phyloP scores from a whole-genome alignment of 2,113 vertebrate species.

The Sinocyclocheilus rhinocerous region DNA sequence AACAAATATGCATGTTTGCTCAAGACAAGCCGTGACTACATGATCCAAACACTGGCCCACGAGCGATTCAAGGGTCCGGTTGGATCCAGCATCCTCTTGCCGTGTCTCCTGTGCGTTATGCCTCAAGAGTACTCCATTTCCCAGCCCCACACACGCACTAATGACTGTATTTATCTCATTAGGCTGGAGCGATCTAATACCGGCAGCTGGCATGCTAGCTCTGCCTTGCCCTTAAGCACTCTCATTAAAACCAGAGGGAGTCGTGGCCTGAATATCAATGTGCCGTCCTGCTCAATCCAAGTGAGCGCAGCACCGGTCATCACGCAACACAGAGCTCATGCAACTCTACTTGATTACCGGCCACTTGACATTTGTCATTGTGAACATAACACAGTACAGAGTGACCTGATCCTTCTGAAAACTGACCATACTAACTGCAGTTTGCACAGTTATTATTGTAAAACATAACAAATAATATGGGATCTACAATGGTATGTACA shows the following conservation, averaged over 20 bases:
- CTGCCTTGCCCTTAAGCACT: conserved; percentile 45
- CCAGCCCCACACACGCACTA: conserved; percentile 56
- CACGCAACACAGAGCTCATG: neutral
- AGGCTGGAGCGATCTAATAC: conserved; percentile 56
- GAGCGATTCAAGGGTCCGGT: neutral
- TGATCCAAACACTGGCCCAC: conserved; percentile 4
- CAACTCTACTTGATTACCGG: neutral
- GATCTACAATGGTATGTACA: too few relatives aligned
- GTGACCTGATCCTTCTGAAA: neutral
- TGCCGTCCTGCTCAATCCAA: neutral
- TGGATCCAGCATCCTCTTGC: neutral
- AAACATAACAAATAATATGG: neutral
- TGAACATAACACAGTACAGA: neutral
- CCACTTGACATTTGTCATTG: neutral
- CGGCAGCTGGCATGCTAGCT: conserved; percentile 45
- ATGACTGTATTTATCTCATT: conserved; percentile 77
- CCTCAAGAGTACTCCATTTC: conserved; percentile 30
- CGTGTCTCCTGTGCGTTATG: neutral
- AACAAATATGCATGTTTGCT: neutral
- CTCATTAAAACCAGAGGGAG: conserved; percentile 45
- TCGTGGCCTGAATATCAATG: conserved; percentile 68
- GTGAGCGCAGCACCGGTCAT: neutral
- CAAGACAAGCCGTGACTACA: conserved; percentile 15
- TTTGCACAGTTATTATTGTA: neutral
- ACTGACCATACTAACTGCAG: neutral